Evolutionary conservation across 2,113 vertebrate species (phyloP), one percentile per base, ranked within the genome.

Genomic region (Psittacara wagleri): DNA sequence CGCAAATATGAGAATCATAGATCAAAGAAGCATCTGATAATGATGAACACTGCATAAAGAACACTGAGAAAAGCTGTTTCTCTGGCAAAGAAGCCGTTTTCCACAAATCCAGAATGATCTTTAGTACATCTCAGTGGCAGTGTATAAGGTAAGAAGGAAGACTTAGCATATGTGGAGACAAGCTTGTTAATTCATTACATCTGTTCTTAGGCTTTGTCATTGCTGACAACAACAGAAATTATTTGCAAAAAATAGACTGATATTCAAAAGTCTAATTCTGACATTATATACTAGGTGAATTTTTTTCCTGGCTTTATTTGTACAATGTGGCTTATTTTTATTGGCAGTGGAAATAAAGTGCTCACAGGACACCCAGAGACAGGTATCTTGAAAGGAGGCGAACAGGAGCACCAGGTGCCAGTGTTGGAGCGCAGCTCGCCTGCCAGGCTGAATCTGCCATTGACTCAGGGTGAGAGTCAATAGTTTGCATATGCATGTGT

Each of bases 381-480:
- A 1, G 63, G 67, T 24, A 16, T 83, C 52, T 82, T 95, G 52
- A 95, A 93, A 95, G 95, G 88, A 95, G 80, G 83, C 82, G 94
- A 95, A 29, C 93, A 91, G 46, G 96, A 96, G 39, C 76, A 55
- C 17, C 94, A 74, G 22, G 11, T 86, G 63, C 83, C 41, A 0
- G 8, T 69, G 51, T 73, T 82, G 77, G 93, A 87, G 49, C 69
- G 15, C 48, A 70, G 78, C 81, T 87, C 88, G 2, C 84, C 49
- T 75, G 72, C 81, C 52, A 94, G 62, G 28, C 63, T 93, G 88
- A 95, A 83, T 73, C 94, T 97, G 66, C 97, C 97, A 0, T 52
- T 92, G 67, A 72, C 94, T 96, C 97, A 97, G 88, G 97, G 97
- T 98, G 80, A 97, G 90, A 59, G 29, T 62, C 64, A 66, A 92